Evolutionary conservation across 2,888 invertebrate species (phyloP).

Genomic region (Xanthorhoe spadicearia): DNA sequence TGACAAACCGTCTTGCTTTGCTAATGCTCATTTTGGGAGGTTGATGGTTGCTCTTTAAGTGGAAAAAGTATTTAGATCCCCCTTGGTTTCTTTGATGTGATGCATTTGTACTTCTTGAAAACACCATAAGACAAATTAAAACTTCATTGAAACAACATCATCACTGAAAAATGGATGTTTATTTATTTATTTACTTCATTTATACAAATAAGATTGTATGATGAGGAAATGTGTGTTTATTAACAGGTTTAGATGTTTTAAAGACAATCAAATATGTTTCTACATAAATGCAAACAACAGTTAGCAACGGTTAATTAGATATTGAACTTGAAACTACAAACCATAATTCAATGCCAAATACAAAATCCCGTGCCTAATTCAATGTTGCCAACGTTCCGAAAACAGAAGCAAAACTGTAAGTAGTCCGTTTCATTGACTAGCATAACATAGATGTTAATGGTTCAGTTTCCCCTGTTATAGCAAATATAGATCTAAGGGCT

Average conservation of each 20-base stretch:
- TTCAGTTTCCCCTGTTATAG: constrained; percentile 61
- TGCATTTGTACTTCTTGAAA: constrained; percentile 39
- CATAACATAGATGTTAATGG: constrained; percentile 55
- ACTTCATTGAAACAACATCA: too few relatives aligned
- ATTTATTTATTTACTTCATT: too few relatives aligned
- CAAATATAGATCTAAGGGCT: constrained; percentile 70
- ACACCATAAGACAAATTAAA: constrained; percentile 4
- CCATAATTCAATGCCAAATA: constrained; percentile 2
- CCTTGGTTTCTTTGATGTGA: constrained; percentile 55
- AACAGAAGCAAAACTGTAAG: constrained; percentile 38
- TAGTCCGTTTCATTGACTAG: constrained; percentile 44
- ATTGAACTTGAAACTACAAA: background rate
- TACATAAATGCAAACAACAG: background rate
- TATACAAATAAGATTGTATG: too few relatives aligned
- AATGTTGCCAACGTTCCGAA: constrained; percentile 31
- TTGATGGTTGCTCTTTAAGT: constrained; percentile 54
- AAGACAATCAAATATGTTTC: too few relatives aligned
- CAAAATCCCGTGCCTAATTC: constrained; percentile 13
- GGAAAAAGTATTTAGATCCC: constrained; percentile 56
- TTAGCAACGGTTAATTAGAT: background rate
- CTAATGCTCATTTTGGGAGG: constrained; percentile 72
- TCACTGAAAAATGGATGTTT: too few relatives aligned
- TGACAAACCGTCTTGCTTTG: constrained; percentile 75
- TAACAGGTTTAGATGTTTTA: too few relatives aligned
- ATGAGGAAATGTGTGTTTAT: too few relatives aligned